phyloP scores from a whole-genome alignment of 2,797 vertebrate genomes.

The Catostomus latipinnis region DNA sequence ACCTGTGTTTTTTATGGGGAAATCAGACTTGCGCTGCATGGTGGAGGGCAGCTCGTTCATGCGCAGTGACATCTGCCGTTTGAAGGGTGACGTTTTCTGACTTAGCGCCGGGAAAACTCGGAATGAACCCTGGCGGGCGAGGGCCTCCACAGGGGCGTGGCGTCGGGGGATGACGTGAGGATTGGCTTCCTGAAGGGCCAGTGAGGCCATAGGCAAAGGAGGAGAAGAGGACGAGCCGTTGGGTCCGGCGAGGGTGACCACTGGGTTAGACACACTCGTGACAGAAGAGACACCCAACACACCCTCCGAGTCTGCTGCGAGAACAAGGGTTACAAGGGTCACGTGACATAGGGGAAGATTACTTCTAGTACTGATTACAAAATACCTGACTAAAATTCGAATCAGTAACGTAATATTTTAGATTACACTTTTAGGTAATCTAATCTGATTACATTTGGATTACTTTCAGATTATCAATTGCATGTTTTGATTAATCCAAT shows the following conservation, averaged over 20 bases:
- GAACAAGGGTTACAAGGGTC: constrained; percentile 9
- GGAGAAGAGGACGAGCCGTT: constrained; percentile 86
- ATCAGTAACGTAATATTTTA: too few species aligned
- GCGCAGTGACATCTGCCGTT: constrained; percentile 92
- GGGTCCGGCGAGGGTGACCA: constrained; percentile 59
- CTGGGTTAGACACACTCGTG: constrained; percentile 58
- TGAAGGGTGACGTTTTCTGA: constrained; percentile 98
- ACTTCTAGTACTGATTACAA: too few species aligned
- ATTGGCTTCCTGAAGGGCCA: constrained; percentile 81
- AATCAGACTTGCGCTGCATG: constrained; percentile 96
- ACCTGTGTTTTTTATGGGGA: constrained; percentile 93
- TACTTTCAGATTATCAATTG: too few species aligned
- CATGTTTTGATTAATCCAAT: too few species aligned
- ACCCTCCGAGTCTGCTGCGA: constrained; percentile 46
- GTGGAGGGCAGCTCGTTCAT: constrained; percentile 97
- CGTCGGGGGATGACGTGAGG: constrained; percentile 90
- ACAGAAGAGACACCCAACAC: constrained; percentile 52
- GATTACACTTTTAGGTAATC: too few species aligned
- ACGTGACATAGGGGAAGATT: too few species aligned
- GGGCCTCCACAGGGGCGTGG: constrained; percentile 91
- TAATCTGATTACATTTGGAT: too few species aligned
- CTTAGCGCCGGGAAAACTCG: constrained; percentile 94
- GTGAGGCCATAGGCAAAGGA: constrained; percentile 76
- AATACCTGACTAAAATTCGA: too few species aligned
- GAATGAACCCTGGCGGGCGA: constrained; percentile 96